These are phyloP conservation scores for Xerus rutilus DNA, from an alignment of 2,797 vertebrate species.

Conservation along the genomic window DNA sequence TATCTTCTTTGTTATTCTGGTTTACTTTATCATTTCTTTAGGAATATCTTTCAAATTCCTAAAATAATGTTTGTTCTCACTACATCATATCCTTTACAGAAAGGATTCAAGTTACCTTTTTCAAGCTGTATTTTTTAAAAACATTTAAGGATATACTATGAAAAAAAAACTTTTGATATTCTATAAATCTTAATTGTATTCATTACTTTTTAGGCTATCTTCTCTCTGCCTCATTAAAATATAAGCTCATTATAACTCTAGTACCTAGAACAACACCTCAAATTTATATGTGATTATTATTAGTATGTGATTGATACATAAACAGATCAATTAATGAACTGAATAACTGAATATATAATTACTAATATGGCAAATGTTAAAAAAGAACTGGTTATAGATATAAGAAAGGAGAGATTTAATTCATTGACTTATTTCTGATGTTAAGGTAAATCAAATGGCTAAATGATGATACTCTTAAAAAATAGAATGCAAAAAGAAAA, in stretches of 20 bases:
- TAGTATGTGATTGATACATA: not conserved
- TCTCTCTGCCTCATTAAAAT: not conserved
- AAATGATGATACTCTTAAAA: not conserved
- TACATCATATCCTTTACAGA: not conserved
- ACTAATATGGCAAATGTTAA: not conserved
- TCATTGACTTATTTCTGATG: not conserved
- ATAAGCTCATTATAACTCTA: not conserved
- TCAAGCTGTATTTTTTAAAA: not conserved
- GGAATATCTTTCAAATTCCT: not conserved
- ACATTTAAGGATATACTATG: not conserved
- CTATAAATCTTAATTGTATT: not conserved
- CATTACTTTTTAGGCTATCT: not conserved
- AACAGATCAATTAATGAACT: slow-evolving; percentile 25
- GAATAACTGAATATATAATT: slow-evolving; percentile 9
- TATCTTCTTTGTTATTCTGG: not conserved
- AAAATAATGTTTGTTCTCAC: not conserved
- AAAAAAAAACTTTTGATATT: not conserved
- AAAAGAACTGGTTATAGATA: not conserved
- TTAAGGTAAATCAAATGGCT: not conserved
- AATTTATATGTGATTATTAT: no score
- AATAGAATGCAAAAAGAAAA: not conserved
- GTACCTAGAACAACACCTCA: not conserved
- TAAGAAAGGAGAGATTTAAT: not conserved
- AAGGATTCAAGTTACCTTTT: not conserved
- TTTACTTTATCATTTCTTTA: not conserved